phyloP scores from a whole-genome alignment of 2,113 vertebrate species.

The Varanus komodoensis region DNA sequence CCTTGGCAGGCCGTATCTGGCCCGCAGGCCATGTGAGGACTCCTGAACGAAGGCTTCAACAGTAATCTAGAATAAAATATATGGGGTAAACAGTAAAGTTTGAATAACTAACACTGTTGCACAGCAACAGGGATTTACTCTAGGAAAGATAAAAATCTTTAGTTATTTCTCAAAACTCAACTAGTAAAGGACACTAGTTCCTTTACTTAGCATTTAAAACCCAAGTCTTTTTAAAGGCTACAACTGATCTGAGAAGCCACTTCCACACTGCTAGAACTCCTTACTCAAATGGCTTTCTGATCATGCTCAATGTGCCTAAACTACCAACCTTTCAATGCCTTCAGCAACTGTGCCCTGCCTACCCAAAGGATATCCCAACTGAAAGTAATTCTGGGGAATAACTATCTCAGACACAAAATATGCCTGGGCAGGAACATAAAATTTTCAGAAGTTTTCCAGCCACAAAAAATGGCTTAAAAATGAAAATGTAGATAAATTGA shows the following conservation, averaged over 20 bases:
- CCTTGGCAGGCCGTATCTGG: too few species aligned
- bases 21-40: too few species aligned
- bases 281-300: neutral
- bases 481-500: neutral
- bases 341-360: neutral
- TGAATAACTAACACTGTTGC: slow-evolving; percentile 77
- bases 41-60: slow-evolving; percentile 60
- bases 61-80: slow-evolving; percentile 69
- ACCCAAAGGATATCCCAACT: neutral
- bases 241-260: neutral
- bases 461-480: neutral
- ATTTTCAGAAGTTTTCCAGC: neutral
- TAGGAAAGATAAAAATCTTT: slow-evolving; percentile 74
- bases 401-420: neutral
- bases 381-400: neutral
- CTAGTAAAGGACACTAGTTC: neutral
- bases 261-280: neutral
- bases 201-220: neutral
- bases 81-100: slow-evolving; percentile 73
- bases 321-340: neutral
- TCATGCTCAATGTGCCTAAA: too few species aligned
- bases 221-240: neutral
- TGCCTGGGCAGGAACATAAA: neutral
- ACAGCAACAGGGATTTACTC: slow-evolving; percentile 78
- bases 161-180: slow-evolving; percentile 59